These are phyloP conservation scores for Carcharodon carcharias DNA, from an alignment of 2,797 vertebrate genomes.

Conservation along the genomic window DNA sequence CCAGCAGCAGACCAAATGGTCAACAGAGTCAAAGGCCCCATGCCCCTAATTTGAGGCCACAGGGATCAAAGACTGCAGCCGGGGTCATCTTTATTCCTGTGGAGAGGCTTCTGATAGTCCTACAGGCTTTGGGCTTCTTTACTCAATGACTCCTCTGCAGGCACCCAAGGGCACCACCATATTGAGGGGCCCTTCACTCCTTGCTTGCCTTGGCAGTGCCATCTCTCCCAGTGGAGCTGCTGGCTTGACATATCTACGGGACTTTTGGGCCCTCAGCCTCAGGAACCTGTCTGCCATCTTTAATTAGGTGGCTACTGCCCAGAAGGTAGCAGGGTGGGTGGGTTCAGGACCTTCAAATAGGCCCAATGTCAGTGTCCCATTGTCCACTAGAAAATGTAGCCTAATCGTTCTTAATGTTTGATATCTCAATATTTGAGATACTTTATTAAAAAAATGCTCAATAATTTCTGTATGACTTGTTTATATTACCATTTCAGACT, in stretches of 20 bases:
- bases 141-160: not conserved
- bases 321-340: not conserved
- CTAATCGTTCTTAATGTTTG: not conserved
- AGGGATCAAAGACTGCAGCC: not conserved
- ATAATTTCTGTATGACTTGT: not conserved
- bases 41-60: not conserved
- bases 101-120: not conserved
- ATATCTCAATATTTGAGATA: not conserved
- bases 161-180: not conserved
- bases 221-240: not conserved
- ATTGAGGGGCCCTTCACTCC: not conserved
- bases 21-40: not conserved
- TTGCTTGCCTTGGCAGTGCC: not conserved
- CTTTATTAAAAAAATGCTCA: not conserved
- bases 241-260: not conserved
- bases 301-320: not conserved
- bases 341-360: too few relatives aligned
- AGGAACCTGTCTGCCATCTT: not conserved
- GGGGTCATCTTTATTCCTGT: not conserved
- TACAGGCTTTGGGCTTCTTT: not conserved
- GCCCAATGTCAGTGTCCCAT: not conserved
- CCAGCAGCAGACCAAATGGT: too few relatives aligned
- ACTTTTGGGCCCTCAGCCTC: not conserved
- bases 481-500: slow-evolving; percentile 19
- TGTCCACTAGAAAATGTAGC: not conserved